A percentile compares a stretch with the other conserved stretches of the same genome.
Conservation (phyloP, 2,797 vertebrate species). For the Myotis daubentonii region DNA sequence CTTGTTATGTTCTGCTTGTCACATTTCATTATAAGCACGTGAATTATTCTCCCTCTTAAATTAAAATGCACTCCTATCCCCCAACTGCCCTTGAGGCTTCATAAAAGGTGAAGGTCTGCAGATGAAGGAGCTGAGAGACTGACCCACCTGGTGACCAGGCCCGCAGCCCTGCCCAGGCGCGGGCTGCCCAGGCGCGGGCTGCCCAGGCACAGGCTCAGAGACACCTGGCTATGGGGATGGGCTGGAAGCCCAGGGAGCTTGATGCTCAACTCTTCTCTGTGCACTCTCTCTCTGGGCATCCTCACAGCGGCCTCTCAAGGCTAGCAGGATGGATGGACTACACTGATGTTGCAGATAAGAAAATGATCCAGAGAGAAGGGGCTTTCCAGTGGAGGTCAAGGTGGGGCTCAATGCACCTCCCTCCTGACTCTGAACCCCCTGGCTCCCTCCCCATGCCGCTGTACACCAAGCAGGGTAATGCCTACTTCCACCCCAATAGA, state of each 20-base stretch:
- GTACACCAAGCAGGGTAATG: accelerated
- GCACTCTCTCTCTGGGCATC: accelerated
- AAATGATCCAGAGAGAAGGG: neutral
- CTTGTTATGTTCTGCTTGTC: conserved; percentile 78
- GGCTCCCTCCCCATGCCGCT: accelerated
- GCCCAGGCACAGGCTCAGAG: neutral
- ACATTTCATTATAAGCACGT: conserved; percentile 75
- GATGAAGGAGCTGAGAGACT: neutral
- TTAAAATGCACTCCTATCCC: conserved; percentile 69
- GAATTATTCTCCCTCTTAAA: conserved; percentile 75
- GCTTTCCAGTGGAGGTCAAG: neutral
- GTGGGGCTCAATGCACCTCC: too few species aligned
- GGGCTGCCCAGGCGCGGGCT: neutral
- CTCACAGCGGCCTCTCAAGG: too few species aligned
- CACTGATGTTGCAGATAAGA: neutral
- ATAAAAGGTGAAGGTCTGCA: conserved; percentile 49
- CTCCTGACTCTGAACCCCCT: too few species aligned
- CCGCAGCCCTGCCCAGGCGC: accelerated
- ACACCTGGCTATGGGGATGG: too few species aligned
- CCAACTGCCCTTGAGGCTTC: conserved; percentile 54
- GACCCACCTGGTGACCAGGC: neutral
- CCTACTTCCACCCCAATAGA: accelerated
- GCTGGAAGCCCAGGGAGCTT: too few species aligned
- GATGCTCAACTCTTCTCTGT: neutral
- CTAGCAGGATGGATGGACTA: accelerated